Evolutionary conservation across 1,140 invertebrate genomes (phyloP).

Genomic region (Macrostomum lignano): DNA sequence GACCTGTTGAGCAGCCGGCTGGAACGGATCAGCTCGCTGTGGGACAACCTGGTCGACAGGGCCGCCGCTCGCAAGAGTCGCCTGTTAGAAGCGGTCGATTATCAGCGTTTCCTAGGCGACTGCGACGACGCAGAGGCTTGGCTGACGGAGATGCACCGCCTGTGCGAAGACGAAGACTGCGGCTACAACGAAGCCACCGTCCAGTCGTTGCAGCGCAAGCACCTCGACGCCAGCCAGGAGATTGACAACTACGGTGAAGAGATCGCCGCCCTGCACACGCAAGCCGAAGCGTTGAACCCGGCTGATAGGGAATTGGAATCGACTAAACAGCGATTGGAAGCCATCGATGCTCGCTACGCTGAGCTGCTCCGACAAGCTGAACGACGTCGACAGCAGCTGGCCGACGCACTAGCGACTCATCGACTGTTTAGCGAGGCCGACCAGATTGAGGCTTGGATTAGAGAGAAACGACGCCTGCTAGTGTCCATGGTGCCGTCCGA

Average conservation of each 20-base stretch:
- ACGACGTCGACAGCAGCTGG: slow-evolving; percentile 63
- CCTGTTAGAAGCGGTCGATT: slow-evolving; percentile 78
- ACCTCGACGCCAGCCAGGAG: slow-evolving; percentile 48
- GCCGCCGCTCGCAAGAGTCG: slow-evolving; percentile 63
- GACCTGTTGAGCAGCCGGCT: slow-evolving; percentile 71
- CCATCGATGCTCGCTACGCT: slow-evolving; percentile 76
- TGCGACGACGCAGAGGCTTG: slow-evolving; percentile 93
- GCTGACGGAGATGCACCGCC: slow-evolving; percentile 76
- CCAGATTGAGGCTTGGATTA: slow-evolving; percentile 92
- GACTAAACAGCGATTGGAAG: slow-evolving; percentile 47
- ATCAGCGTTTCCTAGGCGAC: slow-evolving; percentile 91
- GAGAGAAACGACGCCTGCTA: slow-evolving; percentile 88
- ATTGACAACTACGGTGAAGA: slow-evolving; percentile 61
- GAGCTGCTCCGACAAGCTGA: slow-evolving; percentile 82
- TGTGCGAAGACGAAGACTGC: slow-evolving; percentile 89
- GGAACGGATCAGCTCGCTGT: slow-evolving; percentile 63
- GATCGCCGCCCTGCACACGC: slow-evolving; percentile 60
- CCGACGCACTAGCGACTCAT: slow-evolving; percentile 81
- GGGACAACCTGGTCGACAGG: slow-evolving; percentile 68
- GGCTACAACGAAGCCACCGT: slow-evolving; percentile 90
- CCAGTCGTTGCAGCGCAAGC: slow-evolving; percentile 82
- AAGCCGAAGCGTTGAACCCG: slow-evolving; percentile 29
- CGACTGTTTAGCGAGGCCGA: slow-evolving; percentile 91
- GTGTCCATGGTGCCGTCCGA: slow-evolving; percentile 76
- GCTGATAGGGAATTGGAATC: slow-evolving; percentile 46